Conservation (phyloP, 1,140 invertebrate species). For the Drosophila simulans region DNA sequence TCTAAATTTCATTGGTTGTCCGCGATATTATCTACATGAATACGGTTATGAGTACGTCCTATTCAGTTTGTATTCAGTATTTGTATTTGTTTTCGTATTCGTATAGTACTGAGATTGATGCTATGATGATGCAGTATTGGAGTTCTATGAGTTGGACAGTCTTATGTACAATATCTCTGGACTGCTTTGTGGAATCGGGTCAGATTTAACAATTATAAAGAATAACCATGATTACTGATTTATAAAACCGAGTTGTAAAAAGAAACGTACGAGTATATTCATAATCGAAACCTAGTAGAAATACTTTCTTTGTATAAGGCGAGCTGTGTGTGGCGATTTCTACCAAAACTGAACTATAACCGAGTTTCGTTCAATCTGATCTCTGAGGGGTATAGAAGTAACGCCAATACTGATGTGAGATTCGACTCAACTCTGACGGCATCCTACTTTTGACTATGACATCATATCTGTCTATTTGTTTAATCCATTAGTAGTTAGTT, state of each 20-base stretch:
- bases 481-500: neutral
- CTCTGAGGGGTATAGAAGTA: neutral
- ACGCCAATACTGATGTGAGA: neutral
- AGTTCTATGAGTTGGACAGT: slow-evolving; percentile 1
- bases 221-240: too few species aligned
- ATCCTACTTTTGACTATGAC: neutral
- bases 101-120: neutral
- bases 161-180: slow-evolving; percentile 23
- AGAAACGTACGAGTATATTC: neutral
- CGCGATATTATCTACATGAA: slow-evolving; percentile 29
- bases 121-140: neutral
- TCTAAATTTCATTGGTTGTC: neutral
- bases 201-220: neutral
- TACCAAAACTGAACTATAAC: too few species aligned
- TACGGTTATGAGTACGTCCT: neutral
- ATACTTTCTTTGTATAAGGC: neutral
- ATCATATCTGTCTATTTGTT: neutral
- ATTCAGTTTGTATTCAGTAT: neutral
- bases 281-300: neutral
- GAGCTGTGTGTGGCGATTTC: too few species aligned
- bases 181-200: slow-evolving; percentile 1
- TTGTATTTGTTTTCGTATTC: neutral
- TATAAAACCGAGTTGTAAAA: neutral
- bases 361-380: neutral
- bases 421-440: neutral